A percentile compares a stretch with the other conserved stretches of the same genome.
These are phyloP conservation scores for Ambastaia sidthimunki DNA, from an alignment of 2,797 vertebrate species.

Conservation along the genomic window DNA sequence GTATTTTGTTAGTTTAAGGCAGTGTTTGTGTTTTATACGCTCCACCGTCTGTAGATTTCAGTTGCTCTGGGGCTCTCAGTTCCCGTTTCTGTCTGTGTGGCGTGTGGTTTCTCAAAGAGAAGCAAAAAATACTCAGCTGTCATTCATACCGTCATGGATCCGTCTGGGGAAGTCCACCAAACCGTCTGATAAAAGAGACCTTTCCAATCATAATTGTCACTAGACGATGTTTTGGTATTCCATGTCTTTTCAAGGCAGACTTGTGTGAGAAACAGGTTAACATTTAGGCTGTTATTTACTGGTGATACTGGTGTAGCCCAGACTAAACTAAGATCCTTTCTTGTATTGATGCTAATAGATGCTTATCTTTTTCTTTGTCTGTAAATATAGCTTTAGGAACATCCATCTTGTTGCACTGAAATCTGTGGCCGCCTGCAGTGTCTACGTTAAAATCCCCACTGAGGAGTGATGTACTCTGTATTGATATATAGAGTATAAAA, in stretches of 20 bases:
- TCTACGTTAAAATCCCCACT: conserved; percentile 16
- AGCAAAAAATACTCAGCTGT: conserved; percentile 36
- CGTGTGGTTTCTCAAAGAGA: conserved; percentile 21
- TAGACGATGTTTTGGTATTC: background rate
- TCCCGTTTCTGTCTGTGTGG: conserved; percentile 38
- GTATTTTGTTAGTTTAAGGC: background rate
- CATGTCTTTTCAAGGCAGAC: background rate
- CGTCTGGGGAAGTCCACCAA: conserved; percentile 41
- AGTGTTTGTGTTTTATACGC: conserved; percentile 18
- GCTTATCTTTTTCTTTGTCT: conserved; percentile 19
- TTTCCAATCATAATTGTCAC: conserved; percentile 11
- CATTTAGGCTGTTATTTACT: background rate
- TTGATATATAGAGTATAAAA: conserved; percentile 39
- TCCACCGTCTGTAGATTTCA: conserved; percentile 40
- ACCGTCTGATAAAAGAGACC: conserved; percentile 30
- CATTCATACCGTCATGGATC: conserved; percentile 38
- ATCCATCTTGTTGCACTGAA: conserved; percentile 35
- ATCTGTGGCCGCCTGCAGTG: conserved; percentile 2
- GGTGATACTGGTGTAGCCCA: too few relatives aligned
- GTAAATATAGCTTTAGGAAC: conserved; percentile 1
- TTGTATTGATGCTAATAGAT: conserved; percentile 8
- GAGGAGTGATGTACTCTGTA: conserved; percentile 34
- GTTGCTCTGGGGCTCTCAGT: conserved; percentile 51
- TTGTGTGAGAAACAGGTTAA: background rate
- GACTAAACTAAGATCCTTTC: background rate